Conservation (phyloP, 37 sponge, comb jelly and placozoan genomes). For the Crambe crambe region DNA sequence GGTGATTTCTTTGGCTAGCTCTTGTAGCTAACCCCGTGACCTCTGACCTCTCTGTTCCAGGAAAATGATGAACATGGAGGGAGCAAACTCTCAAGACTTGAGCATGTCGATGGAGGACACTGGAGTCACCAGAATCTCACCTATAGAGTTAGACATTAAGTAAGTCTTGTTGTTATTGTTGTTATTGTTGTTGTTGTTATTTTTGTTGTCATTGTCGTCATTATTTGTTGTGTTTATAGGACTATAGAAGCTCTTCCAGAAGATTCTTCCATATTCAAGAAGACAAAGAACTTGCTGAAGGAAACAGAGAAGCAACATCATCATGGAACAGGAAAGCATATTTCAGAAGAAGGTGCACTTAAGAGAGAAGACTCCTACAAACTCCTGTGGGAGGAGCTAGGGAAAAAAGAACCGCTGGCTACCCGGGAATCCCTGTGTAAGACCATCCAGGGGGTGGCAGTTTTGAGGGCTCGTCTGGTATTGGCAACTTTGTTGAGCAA, state of each 20-base stretch:
- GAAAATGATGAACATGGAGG: background rate
- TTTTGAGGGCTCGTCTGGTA: slow-evolving; percentile 61
- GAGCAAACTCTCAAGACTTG: slow-evolving; percentile 24
- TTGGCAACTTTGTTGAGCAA: slow-evolving; percentile 41
- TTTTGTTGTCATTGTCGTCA: background rate
- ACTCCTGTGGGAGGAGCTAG: slow-evolving; percentile 47
- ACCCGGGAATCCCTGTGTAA: slow-evolving; percentile 25
- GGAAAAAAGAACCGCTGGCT: slow-evolving; percentile 1
- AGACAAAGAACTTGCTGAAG: background rate
- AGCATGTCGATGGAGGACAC: slow-evolving; percentile 56
- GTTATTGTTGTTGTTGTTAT: background rate
- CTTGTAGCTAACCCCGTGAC: background rate
- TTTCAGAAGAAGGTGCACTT: background rate
- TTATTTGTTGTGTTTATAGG: too few relatives aligned
- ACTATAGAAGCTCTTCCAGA: slow-evolving; percentile 25
- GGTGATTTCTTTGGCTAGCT: slow-evolving; percentile 27
- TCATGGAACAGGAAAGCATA: too few relatives aligned
- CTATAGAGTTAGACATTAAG: slow-evolving; percentile 36
- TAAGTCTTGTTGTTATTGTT: slow-evolving; percentile 19
- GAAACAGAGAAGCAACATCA: background rate
- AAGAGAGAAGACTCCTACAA: slow-evolving; percentile 46
- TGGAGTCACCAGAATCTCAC: slow-evolving; percentile 54
- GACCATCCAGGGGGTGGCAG: slow-evolving; percentile 51
- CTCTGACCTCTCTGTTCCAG: background rate
- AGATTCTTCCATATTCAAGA: slow-evolving; percentile 32